Conservation (phyloP, 2,888 invertebrate species). For the Trichogramma dendrolimi region DNA sequence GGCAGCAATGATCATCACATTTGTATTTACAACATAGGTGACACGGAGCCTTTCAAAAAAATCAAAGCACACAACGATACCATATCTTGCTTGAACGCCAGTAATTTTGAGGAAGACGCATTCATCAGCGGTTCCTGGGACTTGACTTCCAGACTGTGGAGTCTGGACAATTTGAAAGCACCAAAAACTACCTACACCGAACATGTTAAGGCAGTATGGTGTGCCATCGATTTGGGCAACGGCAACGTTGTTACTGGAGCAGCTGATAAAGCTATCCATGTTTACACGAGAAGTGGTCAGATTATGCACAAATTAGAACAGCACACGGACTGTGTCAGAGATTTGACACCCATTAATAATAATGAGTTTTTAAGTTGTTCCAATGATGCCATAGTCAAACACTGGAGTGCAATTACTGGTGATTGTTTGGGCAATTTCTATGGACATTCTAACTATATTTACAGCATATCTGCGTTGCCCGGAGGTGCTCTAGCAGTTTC, state of each 20-base stretch:
- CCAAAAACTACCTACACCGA: slow-evolving; percentile 35
- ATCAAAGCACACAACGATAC: slow-evolving; percentile 76
- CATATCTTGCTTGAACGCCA: slow-evolving; percentile 58
- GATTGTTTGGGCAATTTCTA: slow-evolving; percentile 71
- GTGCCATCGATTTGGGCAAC: slow-evolving; percentile 58
- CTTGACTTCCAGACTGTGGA: slow-evolving; percentile 81
- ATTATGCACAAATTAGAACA: slow-evolving; percentile 56
- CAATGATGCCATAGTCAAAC: slow-evolving; percentile 83
- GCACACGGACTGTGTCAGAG: slow-evolving; percentile 90
- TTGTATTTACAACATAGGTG: slow-evolving; percentile 71
- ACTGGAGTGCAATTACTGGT: slow-evolving; percentile 76
- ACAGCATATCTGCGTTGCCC: slow-evolving; percentile 53
- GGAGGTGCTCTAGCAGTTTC: slow-evolving; percentile 68
- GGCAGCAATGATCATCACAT: slow-evolving; percentile 87
- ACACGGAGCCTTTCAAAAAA: slow-evolving; percentile 63
- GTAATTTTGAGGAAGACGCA: slow-evolving; percentile 50
- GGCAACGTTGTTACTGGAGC: slow-evolving; percentile 78
- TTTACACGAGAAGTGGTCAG: slow-evolving; percentile 71
- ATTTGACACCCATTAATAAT: slow-evolving; percentile 66
- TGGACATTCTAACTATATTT: slow-evolving; percentile 87
- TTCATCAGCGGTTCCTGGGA: slow-evolving; percentile 92
- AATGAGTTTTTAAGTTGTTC: slow-evolving; percentile 82
- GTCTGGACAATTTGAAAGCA: slow-evolving; percentile 52
- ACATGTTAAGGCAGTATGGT: slow-evolving; percentile 80
- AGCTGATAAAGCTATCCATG: slow-evolving; percentile 84